Conservation (phyloP, 2,113 vertebrate species). For the Dicrurus megarhynchus region DNA sequence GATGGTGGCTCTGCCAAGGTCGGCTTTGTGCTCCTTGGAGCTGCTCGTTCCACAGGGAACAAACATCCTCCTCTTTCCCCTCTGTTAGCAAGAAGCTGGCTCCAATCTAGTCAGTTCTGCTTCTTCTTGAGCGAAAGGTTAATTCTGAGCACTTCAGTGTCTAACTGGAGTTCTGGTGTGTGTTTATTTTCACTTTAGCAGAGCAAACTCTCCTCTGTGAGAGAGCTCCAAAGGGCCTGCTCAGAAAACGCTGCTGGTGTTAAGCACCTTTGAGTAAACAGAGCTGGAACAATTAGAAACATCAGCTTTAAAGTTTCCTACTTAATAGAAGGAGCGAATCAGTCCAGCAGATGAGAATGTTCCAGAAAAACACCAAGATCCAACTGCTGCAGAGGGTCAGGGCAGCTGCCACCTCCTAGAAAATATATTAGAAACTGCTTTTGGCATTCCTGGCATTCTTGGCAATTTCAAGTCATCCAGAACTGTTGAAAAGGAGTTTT, state of each 20-base stretch:
- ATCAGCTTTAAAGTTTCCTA: not conserved
- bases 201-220: not conserved
- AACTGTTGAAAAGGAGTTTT: not conserved
- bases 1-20: fast-evolving
- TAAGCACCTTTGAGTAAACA: not conserved
- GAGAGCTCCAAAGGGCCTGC: not conserved
- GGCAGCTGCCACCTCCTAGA: not conserved
- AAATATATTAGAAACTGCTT: not conserved
- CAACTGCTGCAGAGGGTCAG: not conserved
- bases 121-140: not conserved
- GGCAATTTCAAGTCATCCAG: not conserved
- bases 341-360: not conserved
- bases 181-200: not conserved
- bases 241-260: not conserved
- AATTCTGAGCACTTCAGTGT: not conserved
- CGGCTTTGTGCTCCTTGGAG: not conserved
- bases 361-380: not conserved
- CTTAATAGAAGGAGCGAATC: not conserved
- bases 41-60: not conserved
- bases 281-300: not conserved
- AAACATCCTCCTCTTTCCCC: not conserved
- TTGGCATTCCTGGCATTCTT: not conserved
- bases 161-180: not conserved
- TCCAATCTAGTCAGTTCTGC: not conserved
- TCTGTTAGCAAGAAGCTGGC: not conserved